Evolutionary conservation across 2,888 invertebrate genomes (phyloP).

Genomic region (Leistus spinibarbis): DNA sequence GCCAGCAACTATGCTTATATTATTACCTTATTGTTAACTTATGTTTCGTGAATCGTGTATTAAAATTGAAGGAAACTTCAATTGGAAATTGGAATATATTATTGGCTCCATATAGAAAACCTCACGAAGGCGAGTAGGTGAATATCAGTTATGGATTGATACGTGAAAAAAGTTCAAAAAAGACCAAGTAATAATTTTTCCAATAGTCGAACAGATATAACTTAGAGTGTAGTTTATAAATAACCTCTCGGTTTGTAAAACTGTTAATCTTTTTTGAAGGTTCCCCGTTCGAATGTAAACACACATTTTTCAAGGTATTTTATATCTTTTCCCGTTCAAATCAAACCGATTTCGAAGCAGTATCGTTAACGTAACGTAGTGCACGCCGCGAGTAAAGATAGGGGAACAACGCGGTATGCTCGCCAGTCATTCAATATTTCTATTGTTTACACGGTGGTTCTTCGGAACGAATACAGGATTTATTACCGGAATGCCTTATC

Average conservation of each 20-base stretch:
- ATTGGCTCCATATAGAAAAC: no score
- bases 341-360: slow-evolving; percentile 3
- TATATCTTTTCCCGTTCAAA: slow-evolving; percentile 20
- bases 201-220: background rate
- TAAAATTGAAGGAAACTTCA: no score
- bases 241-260: background rate
- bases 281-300: slow-evolving; percentile 23
- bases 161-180: background rate
- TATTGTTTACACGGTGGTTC: slow-evolving; percentile 35
- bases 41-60: no score
- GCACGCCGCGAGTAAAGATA: background rate
- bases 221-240: background rate
- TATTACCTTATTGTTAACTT: no score
- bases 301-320: slow-evolving; percentile 30
- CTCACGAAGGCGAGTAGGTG: no score
- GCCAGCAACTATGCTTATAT: no score
- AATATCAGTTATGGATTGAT: background rate
- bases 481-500: slow-evolving; percentile 28
- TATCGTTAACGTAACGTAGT: background rate
- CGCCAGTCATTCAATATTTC: slow-evolving; percentile 34
- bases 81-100: no score
- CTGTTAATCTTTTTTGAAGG: slow-evolving; percentile 22
- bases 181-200: slow-evolving; percentile 5
- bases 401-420: background rate
- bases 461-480: slow-evolving; percentile 30